These are phyloP conservation scores for Operophtera brumata DNA, from an alignment of 2,888 invertebrate genomes.

Conservation along the genomic window DNA sequence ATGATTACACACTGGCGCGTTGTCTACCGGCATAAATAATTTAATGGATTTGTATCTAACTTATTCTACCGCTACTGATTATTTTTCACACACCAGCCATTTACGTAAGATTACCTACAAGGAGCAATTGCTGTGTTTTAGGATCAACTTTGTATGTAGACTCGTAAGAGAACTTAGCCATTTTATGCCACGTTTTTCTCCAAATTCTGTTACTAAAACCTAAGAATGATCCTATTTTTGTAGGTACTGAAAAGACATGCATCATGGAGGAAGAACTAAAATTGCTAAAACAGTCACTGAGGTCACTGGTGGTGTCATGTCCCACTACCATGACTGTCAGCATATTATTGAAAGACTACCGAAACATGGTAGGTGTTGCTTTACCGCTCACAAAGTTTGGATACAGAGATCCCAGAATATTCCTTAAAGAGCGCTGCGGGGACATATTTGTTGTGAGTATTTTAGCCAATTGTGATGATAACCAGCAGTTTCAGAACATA, in stretches of 20 bases:
- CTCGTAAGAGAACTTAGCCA: no score
- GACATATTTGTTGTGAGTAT: slow-evolving; percentile 65
- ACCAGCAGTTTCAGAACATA: not conserved
- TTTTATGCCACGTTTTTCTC: not conserved
- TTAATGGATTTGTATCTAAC: no score
- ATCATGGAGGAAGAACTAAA: slow-evolving; percentile 59
- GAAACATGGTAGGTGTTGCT: slow-evolving; percentile 53
- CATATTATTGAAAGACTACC: slow-evolving; percentile 60
- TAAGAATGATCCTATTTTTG: not conserved
- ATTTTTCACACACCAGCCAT: not conserved
- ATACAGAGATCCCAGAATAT: slow-evolving; percentile 51
- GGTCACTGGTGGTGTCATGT: slow-evolving; percentile 68
- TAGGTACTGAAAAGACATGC: slow-evolving; percentile 12
- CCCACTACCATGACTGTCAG: slow-evolving; percentile 59
- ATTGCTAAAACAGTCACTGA: slow-evolving; percentile 55
- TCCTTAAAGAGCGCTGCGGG: slow-evolving; percentile 57
- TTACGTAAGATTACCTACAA: no score
- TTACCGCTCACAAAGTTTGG: slow-evolving; percentile 57
- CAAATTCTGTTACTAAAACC: no score
- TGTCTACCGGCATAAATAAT: no score
- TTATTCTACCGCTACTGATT: not conserved
- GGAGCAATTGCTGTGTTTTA: no score
- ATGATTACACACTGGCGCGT: no score
- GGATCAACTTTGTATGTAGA: no score
- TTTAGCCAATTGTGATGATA: not conserved